phyloP scores from a whole-genome alignment of 2,888 invertebrate species.

The Drosophila gaucha region DNA sequence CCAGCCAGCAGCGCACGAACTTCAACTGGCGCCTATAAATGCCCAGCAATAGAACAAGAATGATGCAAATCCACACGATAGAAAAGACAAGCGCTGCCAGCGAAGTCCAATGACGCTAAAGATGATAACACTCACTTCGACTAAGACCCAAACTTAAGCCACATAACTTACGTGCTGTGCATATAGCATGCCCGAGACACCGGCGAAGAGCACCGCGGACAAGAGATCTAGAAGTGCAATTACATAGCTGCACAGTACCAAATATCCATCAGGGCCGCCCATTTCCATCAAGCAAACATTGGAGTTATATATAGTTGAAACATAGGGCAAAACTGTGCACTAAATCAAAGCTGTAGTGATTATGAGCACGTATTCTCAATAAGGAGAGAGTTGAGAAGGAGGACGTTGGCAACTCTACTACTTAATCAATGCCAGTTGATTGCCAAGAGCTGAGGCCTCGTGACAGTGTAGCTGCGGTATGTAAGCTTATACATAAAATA shows the following conservation, averaged over 20 bases:
- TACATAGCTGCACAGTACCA: slow-evolving; percentile 68
- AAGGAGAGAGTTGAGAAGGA: not conserved
- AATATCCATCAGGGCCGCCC: slow-evolving; percentile 52
- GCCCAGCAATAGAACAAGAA: slow-evolving; percentile 42
- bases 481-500: too few species aligned
- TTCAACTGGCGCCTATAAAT: slow-evolving; percentile 43
- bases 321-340: slow-evolving; percentile 46
- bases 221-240: slow-evolving; percentile 65
- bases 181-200: slow-evolving; percentile 57
- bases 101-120: slow-evolving; percentile 54
- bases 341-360: slow-evolving; percentile 78
- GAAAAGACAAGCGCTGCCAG: slow-evolving; percentile 55
- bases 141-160: not conserved
- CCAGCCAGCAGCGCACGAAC: slow-evolving; percentile 58
- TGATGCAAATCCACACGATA: slow-evolving; percentile 56
- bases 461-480: slow-evolving; percentile 43
- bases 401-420: slow-evolving; percentile 22
- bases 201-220: slow-evolving; percentile 65
- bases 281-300: slow-evolving; percentile 31
- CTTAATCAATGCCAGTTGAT: slow-evolving; percentile 75
- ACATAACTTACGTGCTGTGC: slow-evolving; percentile 52
- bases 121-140: not conserved
- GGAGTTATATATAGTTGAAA: slow-evolving; percentile 25
- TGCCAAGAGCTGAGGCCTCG: slow-evolving; percentile 39
- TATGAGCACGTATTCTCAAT: slow-evolving; percentile 71